These are phyloP conservation scores for Coelinius sp. DNA, from an alignment of 2,888 invertebrate species.

Conservation along the genomic window DNA sequence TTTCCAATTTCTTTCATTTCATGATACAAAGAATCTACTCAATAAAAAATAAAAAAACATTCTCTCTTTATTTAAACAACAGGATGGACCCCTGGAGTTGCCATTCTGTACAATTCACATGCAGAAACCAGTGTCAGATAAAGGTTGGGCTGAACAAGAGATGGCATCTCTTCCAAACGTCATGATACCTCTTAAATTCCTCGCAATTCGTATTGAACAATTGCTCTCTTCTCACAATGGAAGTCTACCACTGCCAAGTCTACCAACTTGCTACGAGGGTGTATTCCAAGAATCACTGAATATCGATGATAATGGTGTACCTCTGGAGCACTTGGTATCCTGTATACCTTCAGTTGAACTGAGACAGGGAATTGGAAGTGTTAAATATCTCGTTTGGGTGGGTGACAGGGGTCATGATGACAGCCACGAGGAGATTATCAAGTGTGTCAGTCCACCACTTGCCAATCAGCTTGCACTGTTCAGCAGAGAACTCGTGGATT, in stretches of 20 bases:
- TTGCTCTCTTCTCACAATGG: conserved; percentile 84
- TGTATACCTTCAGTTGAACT: conserved; percentile 83
- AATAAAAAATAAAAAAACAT: not conserved
- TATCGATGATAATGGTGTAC: conserved; percentile 82
- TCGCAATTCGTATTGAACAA: conserved; percentile 78
- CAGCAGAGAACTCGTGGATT: conserved; percentile 88
- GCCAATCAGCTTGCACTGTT: conserved; percentile 84
- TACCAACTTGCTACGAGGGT: conserved; percentile 85
- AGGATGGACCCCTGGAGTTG: conserved; percentile 72
- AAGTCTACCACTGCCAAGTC: conserved; percentile 83
- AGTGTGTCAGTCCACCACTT: conserved; percentile 78
- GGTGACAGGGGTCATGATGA: conserved; percentile 60
- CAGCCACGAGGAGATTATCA: conserved; percentile 67
- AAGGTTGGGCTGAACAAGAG: conserved; percentile 83
- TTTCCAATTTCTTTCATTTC: not conserved
- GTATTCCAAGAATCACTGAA: conserved; percentile 77
- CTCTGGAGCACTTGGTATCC: conserved; percentile 90
- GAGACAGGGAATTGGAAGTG: conserved; percentile 71
- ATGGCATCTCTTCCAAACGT: conserved; percentile 77
- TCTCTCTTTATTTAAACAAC: conserved; percentile 35
- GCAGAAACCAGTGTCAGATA: conserved; percentile 74
- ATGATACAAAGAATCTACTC: not conserved
- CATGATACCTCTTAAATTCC: conserved; percentile 74
- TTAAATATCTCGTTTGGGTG: conserved; percentile 74
- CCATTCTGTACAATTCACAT: conserved; percentile 80